Base-by-base conservation (phyloP, 2,113 vertebrate genomes). In the Neotoma lepida region DNA sequence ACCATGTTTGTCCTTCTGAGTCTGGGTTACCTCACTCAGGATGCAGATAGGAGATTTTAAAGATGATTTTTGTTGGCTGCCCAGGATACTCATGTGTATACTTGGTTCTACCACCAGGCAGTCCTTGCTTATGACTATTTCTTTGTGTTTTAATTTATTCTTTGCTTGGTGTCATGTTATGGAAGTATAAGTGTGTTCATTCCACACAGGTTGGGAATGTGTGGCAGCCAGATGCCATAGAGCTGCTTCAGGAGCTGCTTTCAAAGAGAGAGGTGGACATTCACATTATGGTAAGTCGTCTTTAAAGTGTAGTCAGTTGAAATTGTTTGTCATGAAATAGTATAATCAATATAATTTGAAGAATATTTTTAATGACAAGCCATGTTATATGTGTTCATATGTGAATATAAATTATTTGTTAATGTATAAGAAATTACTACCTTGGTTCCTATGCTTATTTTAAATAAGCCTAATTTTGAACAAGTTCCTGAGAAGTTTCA, bases 161-260 rank as follows among this genome's bases (percentile, higher is more conserved):
- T 41, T 41, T 95, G 41, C 68, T 51, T 9, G 66, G 17, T 94
- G 20, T 90, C 76, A 63, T 68, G 64, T 91, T 96, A 17, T 93
- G 22, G 54, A 96, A 68, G 8, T 82, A 12, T 96, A 77, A 89
- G 15, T 94, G 68, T 93, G 44, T 96, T 94, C 41, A 90, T 95
- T 78, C 44, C 30, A 86, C 82, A 88, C 41, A 99, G 99, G 96
- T 99, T 39, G 99, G 99, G 41, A 98, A 97, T 44, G 76, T 56
- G 74, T 99, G 99, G 99, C 99, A 99, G 96, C 91, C 51, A 44
- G 99, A 99, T 93, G 99, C 99, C 20, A 94, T 99, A 88, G 97
- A 98, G 80, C 97, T 99, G 61, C 98, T 99, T 97, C 98, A 96
- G 96, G 98, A 99, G 80, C 76, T 99, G 39, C 98, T 99, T 96